Evolutionary conservation across 1,140 invertebrate species (phyloP), one percentile per base, ranked within the genome.

Genomic region (Saccostrea echinata): DNA sequence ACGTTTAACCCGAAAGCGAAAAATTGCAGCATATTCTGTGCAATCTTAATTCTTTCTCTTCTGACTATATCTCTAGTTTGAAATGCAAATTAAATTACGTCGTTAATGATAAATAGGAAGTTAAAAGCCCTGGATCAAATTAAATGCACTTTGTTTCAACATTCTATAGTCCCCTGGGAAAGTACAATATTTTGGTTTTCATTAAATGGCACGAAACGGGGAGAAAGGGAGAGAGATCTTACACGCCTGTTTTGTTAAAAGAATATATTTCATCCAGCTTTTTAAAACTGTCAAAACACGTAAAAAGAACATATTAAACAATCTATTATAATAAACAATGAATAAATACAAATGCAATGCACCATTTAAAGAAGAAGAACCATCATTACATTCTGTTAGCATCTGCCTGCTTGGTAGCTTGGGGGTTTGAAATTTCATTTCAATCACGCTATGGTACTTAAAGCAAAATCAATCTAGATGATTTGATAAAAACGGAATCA

Each of bases 81-180:
- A 30, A 71, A 30, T 30, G 64, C 64, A 13, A 76, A 30, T 30
- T 64, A 30, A 27, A 76, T 76, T 27, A 76, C 68, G 33, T 33
- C 27, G 27, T 76, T 30, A 27, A 11, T 76, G 68, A 30, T 76
- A 33, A 27, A 76, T 33, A n/a, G 68, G 27, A 33, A 30, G 55
- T 76, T 76, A 76, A 18, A 33, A 76, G 68, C 68, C 27, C 16
- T 76, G 27, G 18, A 76, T 76, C 68, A 33, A 76, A 76, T 76
- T 30, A 27, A 76, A 33, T 30, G 68, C 57, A 64, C 57, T 64
- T 64, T 64, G 57, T 64, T 4, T 64, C 57, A 24, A n/a, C 21
- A 64, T 21, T 6, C 9, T 64, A 21, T 64, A 24, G 24, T 13
- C 68, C 8, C 27, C 27, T 33, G 27, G 13, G 68, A 33, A 33